These are phyloP conservation scores for Drepanosiphum platanoidis DNA, from an alignment of 2,888 invertebrate genomes.

Conservation along the genomic window DNA sequence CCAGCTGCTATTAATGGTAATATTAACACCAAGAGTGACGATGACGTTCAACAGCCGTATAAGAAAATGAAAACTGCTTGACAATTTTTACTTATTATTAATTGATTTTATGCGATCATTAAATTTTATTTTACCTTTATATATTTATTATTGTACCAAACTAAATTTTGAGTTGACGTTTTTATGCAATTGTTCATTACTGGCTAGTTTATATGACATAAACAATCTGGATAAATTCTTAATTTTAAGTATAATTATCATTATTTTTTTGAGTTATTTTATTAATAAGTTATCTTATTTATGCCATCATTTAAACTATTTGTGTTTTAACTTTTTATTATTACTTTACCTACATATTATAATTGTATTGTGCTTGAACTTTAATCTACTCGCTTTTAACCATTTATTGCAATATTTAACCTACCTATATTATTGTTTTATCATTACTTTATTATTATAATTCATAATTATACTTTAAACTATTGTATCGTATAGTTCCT, in stretches of 20 bases:
- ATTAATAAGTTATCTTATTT: constrained; percentile 47
- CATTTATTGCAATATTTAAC: constrained; percentile 56
- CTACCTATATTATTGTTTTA: constrained; percentile 57
- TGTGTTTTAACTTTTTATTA: constrained; percentile 52
- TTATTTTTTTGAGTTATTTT: constrained; percentile 56
- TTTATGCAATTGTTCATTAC: background rate
- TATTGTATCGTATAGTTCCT: constrained; percentile 61
- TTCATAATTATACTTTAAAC: constrained; percentile 58
- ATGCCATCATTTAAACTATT: constrained; percentile 53
- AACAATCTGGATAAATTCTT: background rate
- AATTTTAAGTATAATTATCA: constrained; percentile 16
- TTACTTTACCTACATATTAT: constrained; percentile 52
- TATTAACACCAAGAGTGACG: constrained; percentile 59
- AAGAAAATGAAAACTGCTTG: constrained; percentile 63
- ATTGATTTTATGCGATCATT: constrained; percentile 12
- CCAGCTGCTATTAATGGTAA: constrained; percentile 62
- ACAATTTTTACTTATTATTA: constrained; percentile 27
- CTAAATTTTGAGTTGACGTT: background rate
- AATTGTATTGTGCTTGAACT: constrained; percentile 55
- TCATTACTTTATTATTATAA: constrained; percentile 52
- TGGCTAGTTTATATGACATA: background rate
- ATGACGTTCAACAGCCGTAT: constrained; percentile 63
- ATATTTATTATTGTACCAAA: constrained; percentile 11
- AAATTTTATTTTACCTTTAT: constrained; percentile 20
- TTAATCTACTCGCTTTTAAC: constrained; percentile 56